A percentile compares a stretch with the other conserved stretches of the same genome.
phyloP scores from a whole-genome alignment of 2,888 invertebrate species.

The Andrena bucephala region DNA sequence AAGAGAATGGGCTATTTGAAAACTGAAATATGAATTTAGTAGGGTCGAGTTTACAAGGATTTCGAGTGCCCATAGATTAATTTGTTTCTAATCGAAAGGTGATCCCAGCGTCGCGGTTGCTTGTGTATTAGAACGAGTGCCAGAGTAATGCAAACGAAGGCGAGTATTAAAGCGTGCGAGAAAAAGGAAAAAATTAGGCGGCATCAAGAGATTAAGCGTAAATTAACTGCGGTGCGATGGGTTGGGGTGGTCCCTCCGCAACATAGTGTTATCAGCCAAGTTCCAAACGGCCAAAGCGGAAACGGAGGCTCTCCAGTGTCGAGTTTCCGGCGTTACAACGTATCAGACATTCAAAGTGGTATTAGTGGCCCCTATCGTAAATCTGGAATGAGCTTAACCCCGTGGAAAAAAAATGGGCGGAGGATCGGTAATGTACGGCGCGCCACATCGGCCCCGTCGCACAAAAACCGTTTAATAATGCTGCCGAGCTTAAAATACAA shows the following conservation, averaged over 20 bases:
- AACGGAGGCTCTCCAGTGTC: conserved; percentile 40
- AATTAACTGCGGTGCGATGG: conserved; percentile 51
- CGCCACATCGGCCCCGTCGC: not conserved
- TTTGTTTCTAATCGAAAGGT: not conserved
- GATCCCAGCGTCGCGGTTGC: not conserved
- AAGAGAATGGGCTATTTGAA: no score
- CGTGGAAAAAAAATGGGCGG: conserved; percentile 39
- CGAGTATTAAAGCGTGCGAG: not conserved
- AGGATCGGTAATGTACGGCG: conserved; percentile 49
- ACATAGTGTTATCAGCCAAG: conserved; percentile 63
- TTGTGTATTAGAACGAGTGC: not conserved
- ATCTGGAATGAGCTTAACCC: conserved; percentile 57
- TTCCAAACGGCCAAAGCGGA: conserved; percentile 55
- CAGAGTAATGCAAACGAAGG: not conserved
- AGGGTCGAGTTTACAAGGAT: no score
- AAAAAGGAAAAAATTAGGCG: conserved; percentile 46
- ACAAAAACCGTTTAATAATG: conserved; percentile 52
- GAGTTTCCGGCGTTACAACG: conserved; percentile 62
- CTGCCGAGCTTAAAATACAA: conserved; percentile 35
- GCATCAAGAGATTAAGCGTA: conserved; percentile 59
- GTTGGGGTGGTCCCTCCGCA: conserved; percentile 42
- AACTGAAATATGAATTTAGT: no score
- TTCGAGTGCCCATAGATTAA: no score
- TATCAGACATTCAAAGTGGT: conserved; percentile 68
- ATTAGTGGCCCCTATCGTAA: conserved; percentile 63